Evolutionary conservation across 2,888 invertebrate genomes (phyloP).

Genomic region (Coelogynopora nodosa): DNA sequence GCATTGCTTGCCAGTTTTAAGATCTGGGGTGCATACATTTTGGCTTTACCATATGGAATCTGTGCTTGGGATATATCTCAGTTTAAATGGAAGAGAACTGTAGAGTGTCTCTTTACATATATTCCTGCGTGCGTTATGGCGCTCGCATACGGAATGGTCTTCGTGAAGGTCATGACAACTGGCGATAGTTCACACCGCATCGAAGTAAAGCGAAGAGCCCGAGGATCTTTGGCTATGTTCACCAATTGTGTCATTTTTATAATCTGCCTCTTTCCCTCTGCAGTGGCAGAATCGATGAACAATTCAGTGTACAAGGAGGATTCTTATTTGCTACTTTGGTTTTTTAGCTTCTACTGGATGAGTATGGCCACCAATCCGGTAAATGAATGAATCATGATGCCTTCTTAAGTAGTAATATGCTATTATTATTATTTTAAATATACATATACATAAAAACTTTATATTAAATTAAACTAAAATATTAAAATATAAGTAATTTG

Average conservation of each 20-base stretch:
- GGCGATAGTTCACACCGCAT: not conserved
- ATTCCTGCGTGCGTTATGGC: constrained; percentile 33
- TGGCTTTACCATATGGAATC: not conserved
- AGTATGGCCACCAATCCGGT: constrained; percentile 36
- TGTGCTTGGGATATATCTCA: constrained; percentile 2
- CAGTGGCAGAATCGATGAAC: constrained; percentile 7
- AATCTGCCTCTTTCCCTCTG: not conserved
- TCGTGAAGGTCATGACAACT: not conserved
- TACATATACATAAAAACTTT: no score
- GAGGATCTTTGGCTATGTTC: constrained; percentile 25
- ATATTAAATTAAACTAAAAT: no score
- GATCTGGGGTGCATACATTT: not conserved
- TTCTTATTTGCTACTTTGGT: constrained; percentile 26
- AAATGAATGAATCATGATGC: no score
- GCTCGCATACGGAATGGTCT: not conserved
- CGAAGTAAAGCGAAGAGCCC: constrained; percentile 1
- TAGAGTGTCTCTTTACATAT: constrained; percentile 30
- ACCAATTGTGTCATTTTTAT: constrained; percentile 30
- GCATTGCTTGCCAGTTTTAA: not conserved
- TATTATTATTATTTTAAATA: no score
- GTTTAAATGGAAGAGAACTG: constrained; percentile 3
- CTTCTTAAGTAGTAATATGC: no score
- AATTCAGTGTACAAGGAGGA: constrained; percentile 1
- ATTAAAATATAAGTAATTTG: no score
- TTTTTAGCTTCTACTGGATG: constrained; percentile 20